phyloP scores from a whole-genome alignment of 2,113 vertebrate genomes.

The Acrocephalus arundinaceus region DNA sequence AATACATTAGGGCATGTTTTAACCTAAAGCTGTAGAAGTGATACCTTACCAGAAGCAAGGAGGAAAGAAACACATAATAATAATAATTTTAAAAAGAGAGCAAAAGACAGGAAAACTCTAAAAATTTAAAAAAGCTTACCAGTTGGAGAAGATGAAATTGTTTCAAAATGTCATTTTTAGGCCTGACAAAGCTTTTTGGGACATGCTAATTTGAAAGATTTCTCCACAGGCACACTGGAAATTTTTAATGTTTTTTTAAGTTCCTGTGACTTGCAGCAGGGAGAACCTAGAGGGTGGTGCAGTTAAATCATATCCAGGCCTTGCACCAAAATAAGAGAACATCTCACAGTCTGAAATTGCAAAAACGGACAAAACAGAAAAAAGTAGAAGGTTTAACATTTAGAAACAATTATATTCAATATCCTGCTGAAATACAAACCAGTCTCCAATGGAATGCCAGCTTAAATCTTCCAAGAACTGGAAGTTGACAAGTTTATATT shows the following conservation, averaged over 20 bases:
- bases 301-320: background rate
- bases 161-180: background rate
- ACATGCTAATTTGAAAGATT: background rate
- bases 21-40: background rate
- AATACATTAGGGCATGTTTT: background rate
- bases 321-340: background rate
- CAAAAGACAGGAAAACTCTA: background rate
- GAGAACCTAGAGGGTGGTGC: background rate
- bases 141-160: background rate
- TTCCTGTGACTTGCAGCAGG: background rate
- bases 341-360: background rate
- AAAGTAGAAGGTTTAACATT: background rate
- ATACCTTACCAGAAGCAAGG: background rate
- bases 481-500: background rate
- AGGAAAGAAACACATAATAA: background rate
- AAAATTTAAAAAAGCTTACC: background rate
- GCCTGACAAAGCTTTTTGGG: background rate
- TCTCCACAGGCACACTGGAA: background rate
- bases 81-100: background rate
- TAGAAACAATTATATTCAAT: background rate
- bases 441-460: background rate
- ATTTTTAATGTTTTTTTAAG: fast-evolving
- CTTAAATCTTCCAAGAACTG: background rate
- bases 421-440: background rate
- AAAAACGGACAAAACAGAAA: background rate